Evolutionary conservation across 2,888 invertebrate species (phyloP), one percentile per base, ranked within the genome.

Genomic region (Phymatocera aterrima): DNA sequence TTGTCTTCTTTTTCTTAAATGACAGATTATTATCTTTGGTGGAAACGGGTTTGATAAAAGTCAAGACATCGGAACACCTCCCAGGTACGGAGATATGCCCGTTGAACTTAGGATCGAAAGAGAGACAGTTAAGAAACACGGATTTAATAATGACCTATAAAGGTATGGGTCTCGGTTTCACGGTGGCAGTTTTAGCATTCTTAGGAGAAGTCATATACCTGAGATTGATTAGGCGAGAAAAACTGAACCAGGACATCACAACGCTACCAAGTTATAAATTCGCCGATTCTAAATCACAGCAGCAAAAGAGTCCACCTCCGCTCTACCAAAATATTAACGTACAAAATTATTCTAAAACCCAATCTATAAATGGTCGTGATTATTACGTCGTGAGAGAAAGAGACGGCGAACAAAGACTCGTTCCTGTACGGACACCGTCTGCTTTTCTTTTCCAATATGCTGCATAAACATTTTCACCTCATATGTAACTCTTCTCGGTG

Each of bases 81-180:
- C 96, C 97, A 0, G 93, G 94, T 82, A 95, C 95, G 0, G 94
- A 94, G 87, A 95, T 97, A 64, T 97, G 97, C 83, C 97, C 97
- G 0, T 92, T 96, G 75, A 94, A 97, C 89, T 91, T 97, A 82
- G 95, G 95, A 83, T 95, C 95, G 78, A 96, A 94, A 54, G 97
- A 97, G 85, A 92, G 97, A 0, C 95, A 95, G 86, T 91, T 97
- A 6, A 91, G 94, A 81, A 96, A 96, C 87, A 92, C 94, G 3
- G 97, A 97, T 88, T 92, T 97, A 0, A 89, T 93, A 84, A 95
- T 96, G 92, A 97, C 97, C 0, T 97, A 97, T 85, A 91, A 94
- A 82, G 94, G 97, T 1, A 95, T 96, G 87, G 91, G 93, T 0
- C 91, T 92, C 0, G 97, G 97, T 0, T 93, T 96, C 77, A 91